Evolutionary conservation across 2,797 vertebrate genomes (phyloP).

Genomic region (Denticeps clupeoides): DNA sequence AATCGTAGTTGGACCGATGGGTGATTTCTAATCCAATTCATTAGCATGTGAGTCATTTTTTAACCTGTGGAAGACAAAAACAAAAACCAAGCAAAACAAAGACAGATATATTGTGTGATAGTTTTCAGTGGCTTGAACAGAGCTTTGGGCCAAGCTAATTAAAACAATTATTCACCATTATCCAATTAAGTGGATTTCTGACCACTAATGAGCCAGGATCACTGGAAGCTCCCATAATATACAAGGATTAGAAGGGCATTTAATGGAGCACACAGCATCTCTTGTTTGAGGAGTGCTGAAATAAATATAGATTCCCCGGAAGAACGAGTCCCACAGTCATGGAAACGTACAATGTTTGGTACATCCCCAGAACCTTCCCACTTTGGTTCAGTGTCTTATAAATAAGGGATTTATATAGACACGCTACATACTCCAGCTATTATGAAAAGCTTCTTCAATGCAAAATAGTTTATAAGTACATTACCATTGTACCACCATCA

Average conservation of each 20-base stretch:
- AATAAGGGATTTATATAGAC: too few relatives aligned
- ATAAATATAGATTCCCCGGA: too few relatives aligned
- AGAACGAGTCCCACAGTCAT: too few relatives aligned
- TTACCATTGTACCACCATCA: too few relatives aligned
- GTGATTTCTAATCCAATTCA: constrained; percentile 17
- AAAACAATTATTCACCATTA: constrained; percentile 30
- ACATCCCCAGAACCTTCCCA: too few relatives aligned
- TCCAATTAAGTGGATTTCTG: constrained; percentile 18
- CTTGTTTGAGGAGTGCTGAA: too few relatives aligned
- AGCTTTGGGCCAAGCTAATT: constrained; percentile 15
- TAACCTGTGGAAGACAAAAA: constrained; percentile 1
- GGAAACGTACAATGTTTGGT: too few relatives aligned
- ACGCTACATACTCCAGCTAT: too few relatives aligned
- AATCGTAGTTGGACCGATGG: neutral
- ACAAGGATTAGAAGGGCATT: constrained; percentile 4
- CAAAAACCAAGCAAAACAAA: neutral
- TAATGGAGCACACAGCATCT: constrained; percentile 1
- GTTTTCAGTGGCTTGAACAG: constrained; percentile 11
- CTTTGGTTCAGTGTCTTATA: too few relatives aligned
- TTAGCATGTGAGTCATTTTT: constrained; percentile 19
- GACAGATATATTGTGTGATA: neutral
- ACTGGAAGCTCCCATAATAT: constrained; percentile 14
- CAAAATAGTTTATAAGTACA: too few relatives aligned
- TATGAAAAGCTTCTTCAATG: neutral
- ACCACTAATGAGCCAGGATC: constrained; percentile 19